These are phyloP conservation scores for Anoncus sp. DNA, from an alignment of 2,888 invertebrate species.

Conservation along the genomic window DNA sequence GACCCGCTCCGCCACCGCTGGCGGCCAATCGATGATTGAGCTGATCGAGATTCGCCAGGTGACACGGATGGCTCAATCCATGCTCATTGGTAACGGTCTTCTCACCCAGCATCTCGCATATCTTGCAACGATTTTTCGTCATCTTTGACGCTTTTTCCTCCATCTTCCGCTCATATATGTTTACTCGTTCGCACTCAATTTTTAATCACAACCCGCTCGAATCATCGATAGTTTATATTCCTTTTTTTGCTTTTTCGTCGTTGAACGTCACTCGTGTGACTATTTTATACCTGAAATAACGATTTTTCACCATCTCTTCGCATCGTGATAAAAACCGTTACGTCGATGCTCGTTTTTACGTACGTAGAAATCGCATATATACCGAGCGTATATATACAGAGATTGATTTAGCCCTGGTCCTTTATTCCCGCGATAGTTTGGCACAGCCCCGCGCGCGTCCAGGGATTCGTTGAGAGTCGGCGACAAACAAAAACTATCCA, in stretches of 20 bases:
- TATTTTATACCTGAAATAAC: conserved; percentile 40
- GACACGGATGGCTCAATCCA: conserved; percentile 77
- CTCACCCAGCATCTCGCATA: conserved; percentile 78
- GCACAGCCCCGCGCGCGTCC: background rate
- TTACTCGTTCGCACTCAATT: conserved; percentile 37
- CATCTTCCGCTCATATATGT: conserved; percentile 46
- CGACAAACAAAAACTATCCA: conserved; percentile 1
- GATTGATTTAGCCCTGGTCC: conserved; percentile 30
- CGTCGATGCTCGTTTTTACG: conserved; percentile 29
- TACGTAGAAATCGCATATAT: conserved; percentile 11
- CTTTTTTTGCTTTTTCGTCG: conserved; percentile 10
- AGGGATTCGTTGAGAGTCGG: conserved; percentile 64
- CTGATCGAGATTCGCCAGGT: conserved; percentile 76
- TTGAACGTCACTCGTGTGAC: conserved; percentile 25
- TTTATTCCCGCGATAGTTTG: background rate
- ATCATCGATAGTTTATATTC: conserved; percentile 21
- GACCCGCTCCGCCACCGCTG: conserved; percentile 27
- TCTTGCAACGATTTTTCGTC: conserved; percentile 78
- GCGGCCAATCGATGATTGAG: conserved; percentile 72
- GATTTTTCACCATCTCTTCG: conserved; percentile 28
- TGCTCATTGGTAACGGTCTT: conserved; percentile 72
- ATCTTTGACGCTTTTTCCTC: conserved; percentile 64
- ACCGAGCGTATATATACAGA: conserved; percentile 16
- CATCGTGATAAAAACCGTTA: background rate
- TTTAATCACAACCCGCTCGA: conserved; percentile 27